Evolutionary conservation across 2,113 vertebrate species (phyloP), one percentile per base, ranked within the genome.

Genomic region (Hippocampus abdominalis): DNA sequence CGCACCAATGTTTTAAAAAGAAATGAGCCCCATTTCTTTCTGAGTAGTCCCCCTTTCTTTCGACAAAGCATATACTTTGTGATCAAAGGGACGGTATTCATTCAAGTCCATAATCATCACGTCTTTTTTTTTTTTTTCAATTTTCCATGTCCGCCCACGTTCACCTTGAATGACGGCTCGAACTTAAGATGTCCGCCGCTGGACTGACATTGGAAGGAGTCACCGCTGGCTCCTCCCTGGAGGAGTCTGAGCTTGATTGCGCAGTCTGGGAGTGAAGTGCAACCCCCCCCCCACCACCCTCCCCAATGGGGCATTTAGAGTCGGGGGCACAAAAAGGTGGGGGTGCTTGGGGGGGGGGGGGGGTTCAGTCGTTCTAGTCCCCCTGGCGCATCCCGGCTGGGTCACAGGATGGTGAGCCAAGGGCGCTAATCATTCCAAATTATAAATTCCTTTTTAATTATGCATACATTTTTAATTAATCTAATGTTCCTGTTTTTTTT

Each of bases 391-490:
- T 86, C 85, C 83, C 84, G 81, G 73, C 39, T 49, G 82, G 90
- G 91, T 91, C 91, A 91, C 71, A 72, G 81, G 82, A 89, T 81
- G 84, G 78, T 27, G 57, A 64, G 85, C 89, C 83, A 77, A 86
- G 84, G 89, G 88, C 75, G 84, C 88, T 92, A 90, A 92, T 92
- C 88, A 92, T 91, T 89, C 89, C 89, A 91, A 91, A 92, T 93
- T 92, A 92, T 86, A 72, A 89, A 93, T 91, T 92, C 91, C 86
- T 91, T 92, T 92, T 92, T 92, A 92, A 93, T 92, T 92, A 93
- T 93, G 91, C 91, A 93, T 93, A 87, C 65, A 92, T 91, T 93
- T 91, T 93, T 93, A 93, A 93, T 93, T 92, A 92, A 93, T 92
- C 89, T 90, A 91, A 93, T 91, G 90, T 91, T 93, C 83, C 83